Conservation (phyloP, 2,797 vertebrate genomes). For the Selene dorsalis region DNA sequence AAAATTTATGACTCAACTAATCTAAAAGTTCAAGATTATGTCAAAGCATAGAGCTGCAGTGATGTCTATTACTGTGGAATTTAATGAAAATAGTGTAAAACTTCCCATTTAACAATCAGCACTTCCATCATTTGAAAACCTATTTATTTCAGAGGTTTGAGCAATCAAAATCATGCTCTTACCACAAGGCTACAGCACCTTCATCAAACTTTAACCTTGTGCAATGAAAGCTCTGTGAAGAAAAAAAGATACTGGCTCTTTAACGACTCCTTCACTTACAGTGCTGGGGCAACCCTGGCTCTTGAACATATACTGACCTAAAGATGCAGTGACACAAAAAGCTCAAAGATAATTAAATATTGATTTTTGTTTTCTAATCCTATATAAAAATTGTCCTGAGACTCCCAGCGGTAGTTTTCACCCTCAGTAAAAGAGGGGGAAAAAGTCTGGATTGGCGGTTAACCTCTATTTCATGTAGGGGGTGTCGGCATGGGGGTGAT, state of each 20-base stretch:
- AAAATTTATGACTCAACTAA: slow-evolving; percentile 10
- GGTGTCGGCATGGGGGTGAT: slow-evolving; percentile 70
- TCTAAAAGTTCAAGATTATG: slow-evolving; percentile 25
- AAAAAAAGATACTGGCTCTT: slow-evolving; percentile 82
- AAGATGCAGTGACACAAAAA: slow-evolving; percentile 99
- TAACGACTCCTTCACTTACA: slow-evolving; percentile 92
- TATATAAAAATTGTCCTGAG: slow-evolving; percentile 99
- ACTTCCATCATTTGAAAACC: slow-evolving; percentile 6
- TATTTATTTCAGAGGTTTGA: slow-evolving; percentile 3
- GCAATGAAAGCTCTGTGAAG: slow-evolving; percentile 79
- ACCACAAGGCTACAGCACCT: slow-evolving; percentile 29
- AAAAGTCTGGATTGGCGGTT: slow-evolving; percentile 87
- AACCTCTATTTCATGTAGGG: slow-evolving; percentile 87
- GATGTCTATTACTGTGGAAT: background rate
- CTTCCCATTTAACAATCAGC: background rate
- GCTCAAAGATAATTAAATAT: slow-evolving; percentile 99
- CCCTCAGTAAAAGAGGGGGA: slow-evolving; percentile 87
- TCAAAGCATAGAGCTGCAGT: slow-evolving; percentile 6
- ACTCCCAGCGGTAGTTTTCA: slow-evolving; percentile 98
- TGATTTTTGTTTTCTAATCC: slow-evolving; percentile 99
- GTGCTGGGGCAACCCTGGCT: slow-evolving; percentile 81
- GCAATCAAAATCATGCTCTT: background rate
- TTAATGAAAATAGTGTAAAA: slow-evolving; percentile 26
- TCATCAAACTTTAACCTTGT: slow-evolving; percentile 71
- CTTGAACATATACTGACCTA: slow-evolving; percentile 90